Conservation (phyloP, 2,888 invertebrate genomes). For the Yponomeuta malinellus region DNA sequence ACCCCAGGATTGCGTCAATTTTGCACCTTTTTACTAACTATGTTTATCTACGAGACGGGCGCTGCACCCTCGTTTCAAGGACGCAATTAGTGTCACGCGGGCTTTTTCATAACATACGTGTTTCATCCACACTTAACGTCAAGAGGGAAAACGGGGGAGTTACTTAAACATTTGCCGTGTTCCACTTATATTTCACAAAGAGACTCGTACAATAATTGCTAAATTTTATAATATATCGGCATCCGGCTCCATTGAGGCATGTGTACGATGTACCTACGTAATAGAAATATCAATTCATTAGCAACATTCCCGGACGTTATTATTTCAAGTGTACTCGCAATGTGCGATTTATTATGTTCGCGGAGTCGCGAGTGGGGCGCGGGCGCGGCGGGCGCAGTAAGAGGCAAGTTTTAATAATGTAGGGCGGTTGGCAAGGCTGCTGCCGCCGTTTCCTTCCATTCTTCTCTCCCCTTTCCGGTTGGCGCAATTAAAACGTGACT, state of each 20-base stretch:
- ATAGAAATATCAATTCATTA: constrained; percentile 15
- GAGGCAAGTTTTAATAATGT: constrained; percentile 73
- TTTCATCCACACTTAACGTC: neutral
- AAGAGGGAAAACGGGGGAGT: neutral
- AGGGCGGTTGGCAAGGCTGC: constrained; percentile 67
- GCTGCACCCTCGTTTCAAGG: constrained; percentile 37
- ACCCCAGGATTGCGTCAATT: constrained; percentile 44
- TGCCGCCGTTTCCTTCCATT: constrained; percentile 69
- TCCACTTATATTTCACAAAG: neutral
- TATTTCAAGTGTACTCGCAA: constrained; percentile 55
- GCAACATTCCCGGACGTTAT: constrained; percentile 29
- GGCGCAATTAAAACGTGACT: constrained; percentile 71
- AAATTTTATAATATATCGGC: neutral
- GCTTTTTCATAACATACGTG: constrained; percentile 18
- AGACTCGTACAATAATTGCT: neutral
- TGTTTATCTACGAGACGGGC: constrained; percentile 37
- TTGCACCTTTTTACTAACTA: constrained; percentile 55
- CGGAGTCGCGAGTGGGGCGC: constrained; percentile 50
- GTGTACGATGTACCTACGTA: neutral
- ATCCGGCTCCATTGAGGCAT: too few species aligned
- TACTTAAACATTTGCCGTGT: neutral
- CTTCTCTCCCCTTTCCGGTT: constrained; percentile 72
- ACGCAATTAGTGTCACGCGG: constrained; percentile 41
- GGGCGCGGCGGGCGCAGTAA: constrained; percentile 41
- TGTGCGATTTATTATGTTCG: constrained; percentile 60